Evolutionary conservation across 2,113 vertebrate species (phyloP).

Genomic region (Oxyruncus cristatus): DNA sequence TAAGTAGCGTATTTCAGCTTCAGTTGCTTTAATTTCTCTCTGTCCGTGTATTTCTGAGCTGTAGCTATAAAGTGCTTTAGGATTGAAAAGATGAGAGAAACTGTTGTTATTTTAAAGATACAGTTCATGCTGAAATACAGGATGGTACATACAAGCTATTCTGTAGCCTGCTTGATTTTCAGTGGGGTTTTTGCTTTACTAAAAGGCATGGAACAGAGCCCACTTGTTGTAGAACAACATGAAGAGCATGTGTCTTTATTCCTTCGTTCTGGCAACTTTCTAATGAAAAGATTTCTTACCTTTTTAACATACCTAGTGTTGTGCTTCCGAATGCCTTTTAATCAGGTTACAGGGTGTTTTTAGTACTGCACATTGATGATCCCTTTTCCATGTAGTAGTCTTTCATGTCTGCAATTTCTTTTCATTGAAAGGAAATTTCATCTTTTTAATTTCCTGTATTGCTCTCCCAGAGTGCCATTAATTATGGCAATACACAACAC

Average conservation of each 20-base stretch:
- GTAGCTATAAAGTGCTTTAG: slow-evolving; percentile 30
- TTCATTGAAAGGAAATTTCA: slow-evolving; percentile 20
- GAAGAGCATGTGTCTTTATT: neutral
- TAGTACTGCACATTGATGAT: neutral
- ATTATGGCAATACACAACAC: neutral
- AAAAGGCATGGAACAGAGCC: neutral
- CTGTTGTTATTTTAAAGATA: slow-evolving; percentile 18
- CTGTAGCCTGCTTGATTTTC: neutral
- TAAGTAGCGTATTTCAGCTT: slow-evolving; percentile 36
- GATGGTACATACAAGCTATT: neutral
- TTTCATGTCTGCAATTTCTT: neutral
- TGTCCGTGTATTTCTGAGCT: slow-evolving; percentile 50
- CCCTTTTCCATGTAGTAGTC: neutral
- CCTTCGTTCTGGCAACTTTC: neutral
- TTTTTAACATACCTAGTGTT: neutral
- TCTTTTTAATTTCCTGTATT: slow-evolving; percentile 15
- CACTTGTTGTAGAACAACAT: neutral
- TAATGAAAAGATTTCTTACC: neutral
- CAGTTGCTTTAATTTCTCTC: slow-evolving; percentile 60
- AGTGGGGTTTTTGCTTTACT: neutral
- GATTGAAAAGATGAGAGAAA: neutral
- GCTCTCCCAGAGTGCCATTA: neutral
- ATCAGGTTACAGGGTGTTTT: neutral
- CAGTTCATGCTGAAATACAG: neutral
- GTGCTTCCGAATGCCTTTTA: slow-evolving; percentile 8